These are phyloP conservation scores for Fissipunctia ypsillon DNA, from an alignment of 2,888 invertebrate species.

Conservation along the genomic window DNA sequence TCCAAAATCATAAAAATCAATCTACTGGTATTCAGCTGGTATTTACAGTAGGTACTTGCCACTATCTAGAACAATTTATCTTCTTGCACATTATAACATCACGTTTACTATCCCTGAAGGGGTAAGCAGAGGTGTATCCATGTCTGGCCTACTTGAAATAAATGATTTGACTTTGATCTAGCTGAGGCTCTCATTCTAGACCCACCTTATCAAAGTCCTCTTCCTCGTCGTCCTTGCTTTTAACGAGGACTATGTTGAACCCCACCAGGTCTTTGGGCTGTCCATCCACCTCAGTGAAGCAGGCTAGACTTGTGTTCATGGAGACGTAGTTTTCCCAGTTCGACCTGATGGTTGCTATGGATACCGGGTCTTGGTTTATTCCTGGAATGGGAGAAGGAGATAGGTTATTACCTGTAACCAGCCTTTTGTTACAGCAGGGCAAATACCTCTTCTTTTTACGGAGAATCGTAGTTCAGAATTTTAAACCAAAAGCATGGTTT, in stretches of 20 bases:
- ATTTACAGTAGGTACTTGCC: too few species aligned
- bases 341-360: constrained; percentile 75
- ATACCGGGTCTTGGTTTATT: constrained; percentile 75
- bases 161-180: neutral
- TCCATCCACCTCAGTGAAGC: constrained; percentile 79
- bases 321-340: constrained; percentile 78
- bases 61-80: too few species aligned
- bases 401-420: neutral
- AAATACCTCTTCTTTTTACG: too few species aligned
- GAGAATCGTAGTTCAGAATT: too few species aligned
- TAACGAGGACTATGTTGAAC: constrained; percentile 79
- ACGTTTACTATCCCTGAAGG: too few species aligned
- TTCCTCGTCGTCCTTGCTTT: constrained; percentile 75
- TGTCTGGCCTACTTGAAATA: too few species aligned
- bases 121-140: too few species aligned
- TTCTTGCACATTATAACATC: too few species aligned
- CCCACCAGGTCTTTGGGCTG: constrained; percentile 78
- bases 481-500: too few species aligned
- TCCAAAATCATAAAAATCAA: too few species aligned
- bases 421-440: too few species aligned
- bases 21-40: too few species aligned
- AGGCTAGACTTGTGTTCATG: constrained; percentile 77
- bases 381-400: constrained; percentile 65
- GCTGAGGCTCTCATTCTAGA: neutral
- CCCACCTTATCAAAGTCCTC: constrained; percentile 73